Evolutionary conservation across 2,797 vertebrate genomes (phyloP), one percentile per base, ranked within the genome.

Genomic region (Crocodylus rhombifer): DNA sequence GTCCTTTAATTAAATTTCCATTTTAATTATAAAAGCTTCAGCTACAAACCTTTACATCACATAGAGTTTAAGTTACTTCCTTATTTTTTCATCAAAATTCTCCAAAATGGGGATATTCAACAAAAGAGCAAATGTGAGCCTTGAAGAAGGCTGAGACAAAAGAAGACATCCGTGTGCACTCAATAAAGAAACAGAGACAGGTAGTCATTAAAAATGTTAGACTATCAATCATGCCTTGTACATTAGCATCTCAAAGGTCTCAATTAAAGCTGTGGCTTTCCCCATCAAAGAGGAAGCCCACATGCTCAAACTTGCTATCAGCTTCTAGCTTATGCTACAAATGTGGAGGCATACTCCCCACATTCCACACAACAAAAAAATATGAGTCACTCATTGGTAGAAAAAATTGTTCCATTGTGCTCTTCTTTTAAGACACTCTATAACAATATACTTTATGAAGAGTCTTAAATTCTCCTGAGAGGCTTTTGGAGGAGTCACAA

Each of bases 51-150:
- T 77, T 83, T 36, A 20, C 67, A 77, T 55, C 16, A 18, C 3
- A 5, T 77, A 64, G 30, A 9, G 16, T 23, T 71, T 36, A 71
- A 16, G 42, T 63, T 84, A 74, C n/a, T 75, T 77, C 58, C 30
- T 61, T 61, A 77, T 14, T 36, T 36, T 89, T 71, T n/a, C 62
- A 93, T 23, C 21, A 87, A 64, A 91, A 14, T 82, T 58, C 20
- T 78, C 57, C 71, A n/a, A 26, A 84, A 11, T 79, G 79, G 63
- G 51, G 4, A 65, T 14, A 63, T 42, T 33, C 5, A 61, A 71
- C n/a, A 88, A 86, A 42, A 88, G 21, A 58, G 16, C 33, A 86
- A 77, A 20, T 6, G 23, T 84, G 63, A 16, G 73, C 30, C 55
- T 42, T 84, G 21, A 2, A 67, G 77, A 84, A 76, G 21, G 15